A percentile compares a stretch with the other conserved stretches of the same genome.
phyloP scores from a whole-genome alignment of 2,113 vertebrate genomes.

The Eupsittula cactorum region DNA sequence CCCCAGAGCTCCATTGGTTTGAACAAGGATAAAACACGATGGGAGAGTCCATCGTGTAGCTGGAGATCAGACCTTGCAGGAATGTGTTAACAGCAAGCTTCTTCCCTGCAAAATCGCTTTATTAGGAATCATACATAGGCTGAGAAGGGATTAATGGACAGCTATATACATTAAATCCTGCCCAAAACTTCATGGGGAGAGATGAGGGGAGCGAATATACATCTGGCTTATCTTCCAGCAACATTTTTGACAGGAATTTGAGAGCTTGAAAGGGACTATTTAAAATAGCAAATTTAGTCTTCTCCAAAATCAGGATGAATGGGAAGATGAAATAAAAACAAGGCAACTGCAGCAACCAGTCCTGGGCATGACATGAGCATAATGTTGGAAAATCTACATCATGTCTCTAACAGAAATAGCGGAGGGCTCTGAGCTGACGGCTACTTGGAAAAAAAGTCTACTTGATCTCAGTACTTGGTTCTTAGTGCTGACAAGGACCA shows the following conservation, averaged over 20 bases:
- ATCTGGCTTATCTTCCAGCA: not conserved
- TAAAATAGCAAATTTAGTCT: not conserved
- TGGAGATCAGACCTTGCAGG: not conserved
- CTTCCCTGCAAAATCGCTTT: not conserved
- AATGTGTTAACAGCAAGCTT: not conserved
- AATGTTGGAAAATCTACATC: not conserved
- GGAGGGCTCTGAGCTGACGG: not conserved
- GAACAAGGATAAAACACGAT: not conserved
- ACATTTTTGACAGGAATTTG: not conserved
- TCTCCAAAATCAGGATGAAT: not conserved
- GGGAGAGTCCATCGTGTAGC: not conserved
- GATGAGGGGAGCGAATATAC: not conserved
- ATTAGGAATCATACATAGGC: not conserved
- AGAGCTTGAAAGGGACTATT: not conserved
- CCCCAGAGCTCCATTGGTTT: not conserved
- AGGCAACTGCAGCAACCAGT: not conserved
- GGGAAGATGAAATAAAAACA: not conserved
- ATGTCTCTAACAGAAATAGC: not conserved
- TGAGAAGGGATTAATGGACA: not conserved
- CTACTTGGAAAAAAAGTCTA: not conserved
- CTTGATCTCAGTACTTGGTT: not conserved
- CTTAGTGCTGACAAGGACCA: not conserved
- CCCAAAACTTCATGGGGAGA: not conserved
- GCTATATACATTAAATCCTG: not conserved
- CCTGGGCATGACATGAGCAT: not conserved